Base-by-base conservation (phyloP, 2,113 vertebrate genomes). In the Tenrec ecaudatus region DNA sequence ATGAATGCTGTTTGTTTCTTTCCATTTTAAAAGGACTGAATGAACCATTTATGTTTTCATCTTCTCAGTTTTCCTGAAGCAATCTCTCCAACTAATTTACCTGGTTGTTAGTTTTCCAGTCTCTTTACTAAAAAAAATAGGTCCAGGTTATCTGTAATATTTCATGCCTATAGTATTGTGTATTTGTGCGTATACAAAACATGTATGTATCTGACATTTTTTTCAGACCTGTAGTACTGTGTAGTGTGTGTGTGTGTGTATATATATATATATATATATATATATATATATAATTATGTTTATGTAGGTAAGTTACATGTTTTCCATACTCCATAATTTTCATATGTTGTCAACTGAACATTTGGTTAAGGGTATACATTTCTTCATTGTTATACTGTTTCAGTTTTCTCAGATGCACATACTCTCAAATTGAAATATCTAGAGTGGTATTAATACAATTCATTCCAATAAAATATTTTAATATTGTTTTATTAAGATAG, bases 401-500 rank as follows among this genome's bases (percentile, higher is more conserved):
- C 47, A 81, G 0, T 83, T 20, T n/a, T 85, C 81, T 90, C 2
- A 66, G 17, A 43, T 82, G 14, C 15, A 19, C 47, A 7, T 90
- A 88, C 91, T 92, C 33, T 27, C 75, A 60, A 53, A 76, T 94
- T 92, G 23, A 85, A 15, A 73, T 88, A 3, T 85, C 31, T 60
- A 27, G 20, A 62, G 25, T 90, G 62, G 90, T 25, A 53, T 22
- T 86, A 38, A 92, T 76, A 93, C 90, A 86, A 25, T 94, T 84
- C 60, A 88, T 84, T 66, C 7, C 15, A 84, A 92, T 73, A 77
- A 91, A 84, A 73, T 81, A 82, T 36, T 82, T 95, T 80, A 71
- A 92, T 31, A 3, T 58, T 8, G 88, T 94, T 95, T 92, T 92
- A 86, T 92, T 86, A 87, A 68, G 88, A 20, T 20, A 82, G 60